Evolutionary conservation across 2,113 vertebrate species (phyloP), one percentile per base, ranked within the genome.

Genomic region (Pleuronectes platessa): DNA sequence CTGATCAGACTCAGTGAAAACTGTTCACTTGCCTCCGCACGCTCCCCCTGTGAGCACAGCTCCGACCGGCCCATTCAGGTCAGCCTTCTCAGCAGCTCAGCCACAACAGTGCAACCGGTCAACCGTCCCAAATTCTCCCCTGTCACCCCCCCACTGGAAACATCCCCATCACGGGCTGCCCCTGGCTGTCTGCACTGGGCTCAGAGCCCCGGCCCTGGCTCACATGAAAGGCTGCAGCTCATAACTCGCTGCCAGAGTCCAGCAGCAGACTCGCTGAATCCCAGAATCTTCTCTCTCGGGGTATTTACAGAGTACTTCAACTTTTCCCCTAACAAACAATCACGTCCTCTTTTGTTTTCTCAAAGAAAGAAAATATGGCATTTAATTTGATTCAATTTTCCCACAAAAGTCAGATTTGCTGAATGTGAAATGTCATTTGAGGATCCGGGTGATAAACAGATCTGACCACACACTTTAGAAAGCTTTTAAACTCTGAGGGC

Each of bases 91-190:
- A n/a, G 18, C 51, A 21, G 51, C 51, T 54, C 51, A 54, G 51
- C 51, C 51, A 54, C 51, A 9, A 54, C 51, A 54, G 59, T 47
- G 70, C 60, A 61, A 68, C 53, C 64, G 23, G 63, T 79, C 89
- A 79, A 81, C 73, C 85, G 62, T 84, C 67, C 71, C 81, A 78
- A 82, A 90, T 54, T 54, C 51, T n/a, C 20, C 51, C 51, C 20
- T 21, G 51, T 54, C 51, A 21, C 7, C 51, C 51, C 20, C 51
- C 26, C 26, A 24, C 18, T 20, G 20, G 20, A 54, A 54, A 21
- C 51, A n/a, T 54, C 51, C 51, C 51, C 51, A 54, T 54, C 51
- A n/a, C 78, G 60, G 61, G 64, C 76, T 51, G 74, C 75, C 81
- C 35, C 13, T 59, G 55, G 71, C 83, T 61, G 79, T 61, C 73